Base-by-base conservation (phyloP, 2,888 invertebrate species). In the Ichneumoninae sp. region DNA sequence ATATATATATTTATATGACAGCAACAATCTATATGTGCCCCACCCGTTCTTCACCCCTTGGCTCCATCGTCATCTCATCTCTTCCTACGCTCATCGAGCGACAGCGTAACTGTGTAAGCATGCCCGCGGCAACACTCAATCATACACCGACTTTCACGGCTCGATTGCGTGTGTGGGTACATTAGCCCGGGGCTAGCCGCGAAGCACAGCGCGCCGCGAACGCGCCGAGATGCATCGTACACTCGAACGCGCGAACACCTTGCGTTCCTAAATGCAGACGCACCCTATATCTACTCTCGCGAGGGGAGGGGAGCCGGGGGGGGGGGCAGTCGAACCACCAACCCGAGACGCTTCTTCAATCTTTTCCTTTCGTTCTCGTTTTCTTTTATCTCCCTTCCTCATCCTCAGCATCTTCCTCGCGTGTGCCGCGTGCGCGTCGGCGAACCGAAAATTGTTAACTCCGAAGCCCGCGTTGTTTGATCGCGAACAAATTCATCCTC, bases 391-490 rank as follows among this genome's bases (percentile, higher is more conserved):
- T 69, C 69, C 65, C 22, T 44, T 75, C 52, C 69, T 22, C 19
- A 65, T 78, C 75, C 63, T 13, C 44, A 47, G 44, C 44, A 66
- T 40, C 40, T 71, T 81, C 78, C 81, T 78, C 71, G 33, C 30
- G 30, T 5, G 16, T 26, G 63, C 68, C 75, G 74, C 60, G 70
- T 74, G 83, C 52, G 30, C 80, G 70, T 78, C 63, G n/a, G 80
- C 83, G 78, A 73, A 83, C 82, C 85, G 87, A 88, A 91, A 90
- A 91, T 91, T 89, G 88, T 91, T 89, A 89, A 90, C 85, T 79
- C 70, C 81, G 60, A 16, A 76, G 80, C 85, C 68, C 79, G 83
- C 87, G 87, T 88, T 90, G 88, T 89, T 90, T 89, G 89, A 91
- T 91, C 89, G 88, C 88, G 87, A 85, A 88, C 87, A 87, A 91